Evolutionary conservation across 2,113 vertebrate genomes (phyloP).

Genomic region (Megaptera novaeangliae): DNA sequence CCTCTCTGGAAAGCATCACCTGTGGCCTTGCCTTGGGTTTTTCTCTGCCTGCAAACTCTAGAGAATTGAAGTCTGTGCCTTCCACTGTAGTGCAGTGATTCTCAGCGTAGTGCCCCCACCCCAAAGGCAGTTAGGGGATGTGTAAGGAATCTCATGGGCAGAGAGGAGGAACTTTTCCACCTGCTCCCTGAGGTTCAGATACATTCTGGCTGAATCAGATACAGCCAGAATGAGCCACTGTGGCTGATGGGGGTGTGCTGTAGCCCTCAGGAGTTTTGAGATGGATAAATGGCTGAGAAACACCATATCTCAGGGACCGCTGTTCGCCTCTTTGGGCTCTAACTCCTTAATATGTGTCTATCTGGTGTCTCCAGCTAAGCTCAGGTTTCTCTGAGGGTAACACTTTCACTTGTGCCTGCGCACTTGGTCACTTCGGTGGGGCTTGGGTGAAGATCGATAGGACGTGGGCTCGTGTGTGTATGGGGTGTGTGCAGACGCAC

Average conservation of each 20-base stretch:
- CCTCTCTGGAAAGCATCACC: not conserved
- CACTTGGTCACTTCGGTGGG: not conserved
- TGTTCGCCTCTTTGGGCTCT: not conserved
- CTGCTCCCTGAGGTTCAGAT: not conserved
- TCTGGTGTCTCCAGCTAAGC: not conserved
- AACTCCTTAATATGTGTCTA: not conserved
- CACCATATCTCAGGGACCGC: not conserved
- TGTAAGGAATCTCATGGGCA: not conserved
- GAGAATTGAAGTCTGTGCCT: not conserved
- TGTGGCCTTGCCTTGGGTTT: not conserved
- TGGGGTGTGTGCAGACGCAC: not conserved
- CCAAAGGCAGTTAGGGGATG: not conserved
- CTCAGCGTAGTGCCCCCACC: not conserved
- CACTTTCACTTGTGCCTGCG: not conserved
- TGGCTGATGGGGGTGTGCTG: not conserved
- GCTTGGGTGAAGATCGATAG: not conserved
- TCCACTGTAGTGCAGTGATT: not conserved
- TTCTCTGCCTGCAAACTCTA: not conserved
- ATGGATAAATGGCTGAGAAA: not conserved
- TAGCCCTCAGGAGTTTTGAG: not conserved
- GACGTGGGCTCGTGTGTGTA: not conserved
- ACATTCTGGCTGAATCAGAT: not conserved
- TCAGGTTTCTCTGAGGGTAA: not conserved
- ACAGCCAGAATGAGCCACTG: not conserved
- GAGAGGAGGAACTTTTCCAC: not conserved